A percentile compares a stretch with the other conserved stretches of the same genome.
phyloP scores from a whole-genome alignment of 1,140 invertebrate species.

The Heterodera schachtii region DNA sequence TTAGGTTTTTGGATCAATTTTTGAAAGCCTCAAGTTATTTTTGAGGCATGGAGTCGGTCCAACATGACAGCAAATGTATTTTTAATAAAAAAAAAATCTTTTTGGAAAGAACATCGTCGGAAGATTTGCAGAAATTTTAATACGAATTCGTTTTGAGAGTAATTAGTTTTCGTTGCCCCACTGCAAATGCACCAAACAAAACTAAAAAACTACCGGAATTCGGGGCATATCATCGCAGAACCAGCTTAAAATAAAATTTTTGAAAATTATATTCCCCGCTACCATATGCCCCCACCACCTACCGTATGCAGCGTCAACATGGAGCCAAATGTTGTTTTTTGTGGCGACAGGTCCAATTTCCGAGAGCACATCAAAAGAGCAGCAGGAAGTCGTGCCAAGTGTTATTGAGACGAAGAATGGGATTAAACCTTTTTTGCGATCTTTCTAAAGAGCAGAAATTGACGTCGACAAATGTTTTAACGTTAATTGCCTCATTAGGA shows the following conservation, averaged over 20 bases:
- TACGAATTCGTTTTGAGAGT: too few species aligned
- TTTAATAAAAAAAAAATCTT: too few species aligned
- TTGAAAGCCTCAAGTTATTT: too few species aligned
- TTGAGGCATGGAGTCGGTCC: too few species aligned
- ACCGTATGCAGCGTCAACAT: slow-evolving; percentile 76
- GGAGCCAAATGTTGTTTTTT: slow-evolving; percentile 73
- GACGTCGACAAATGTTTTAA: background rate
- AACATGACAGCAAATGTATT: too few species aligned
- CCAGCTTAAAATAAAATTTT: slow-evolving; percentile 72
- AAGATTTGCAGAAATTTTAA: too few species aligned
- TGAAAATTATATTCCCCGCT: background rate
- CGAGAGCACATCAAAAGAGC: slow-evolving; percentile 85
- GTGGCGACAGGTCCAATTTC: slow-evolving; percentile 86
- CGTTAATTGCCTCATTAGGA: too few species aligned
- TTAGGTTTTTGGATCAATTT: too few species aligned
- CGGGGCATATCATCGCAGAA: slow-evolving; percentile 88
- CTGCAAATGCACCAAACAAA: too few species aligned
- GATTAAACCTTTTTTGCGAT: slow-evolving; percentile 83
- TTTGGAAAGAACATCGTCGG: too few species aligned
- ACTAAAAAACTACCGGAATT: slow-evolving; percentile 73
- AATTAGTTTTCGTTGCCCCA: too few species aligned
- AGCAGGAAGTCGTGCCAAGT: slow-evolving; percentile 90
- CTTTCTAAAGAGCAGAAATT: slow-evolving; percentile 74
- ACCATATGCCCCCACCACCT: too few species aligned
- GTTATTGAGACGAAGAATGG: slow-evolving; percentile 84